Percentiles rank a stretch among this genome's conserved stretches.
These are phyloP conservation scores for Mirounga angustirostris DNA, from an alignment of 2,113 vertebrate species.

Conservation along the genomic window DNA sequence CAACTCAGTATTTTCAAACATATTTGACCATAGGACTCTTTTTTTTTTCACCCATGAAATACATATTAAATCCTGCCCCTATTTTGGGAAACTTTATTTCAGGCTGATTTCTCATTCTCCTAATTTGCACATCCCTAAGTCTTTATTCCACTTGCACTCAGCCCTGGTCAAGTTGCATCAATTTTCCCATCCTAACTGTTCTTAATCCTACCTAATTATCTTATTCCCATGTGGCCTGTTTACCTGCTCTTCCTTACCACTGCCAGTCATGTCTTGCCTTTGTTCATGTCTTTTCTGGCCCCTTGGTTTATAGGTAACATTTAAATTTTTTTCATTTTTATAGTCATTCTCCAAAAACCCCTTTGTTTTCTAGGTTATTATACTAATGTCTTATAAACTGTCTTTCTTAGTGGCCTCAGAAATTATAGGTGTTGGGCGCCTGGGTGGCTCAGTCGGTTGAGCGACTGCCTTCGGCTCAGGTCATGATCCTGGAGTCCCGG, in stretches of 20 bases:
- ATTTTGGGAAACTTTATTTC: not conserved
- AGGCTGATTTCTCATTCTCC: not conserved
- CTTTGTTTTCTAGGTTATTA: slow-evolving; percentile 25
- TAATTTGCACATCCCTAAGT: not conserved
- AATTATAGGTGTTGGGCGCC: not conserved
- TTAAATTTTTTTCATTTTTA: not conserved
- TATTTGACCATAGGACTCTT: not conserved
- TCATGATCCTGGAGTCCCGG: too few relatives aligned
- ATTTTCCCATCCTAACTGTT: not conserved
- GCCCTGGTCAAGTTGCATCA: not conserved
- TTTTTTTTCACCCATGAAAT: not conserved
- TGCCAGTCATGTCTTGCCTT: not conserved
- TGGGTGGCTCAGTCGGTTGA: too few relatives aligned
- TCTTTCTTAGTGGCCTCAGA: not conserved
- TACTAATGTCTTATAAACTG: not conserved
- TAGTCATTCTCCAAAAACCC: not conserved
- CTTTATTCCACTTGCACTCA: not conserved
- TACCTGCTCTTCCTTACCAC: not conserved
- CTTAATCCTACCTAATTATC: not conserved
- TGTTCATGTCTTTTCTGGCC: not conserved
- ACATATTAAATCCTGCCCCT: not conserved
- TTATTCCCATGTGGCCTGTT: not conserved
- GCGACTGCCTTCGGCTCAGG: too few relatives aligned
- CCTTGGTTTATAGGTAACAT: slow-evolving; percentile 1
- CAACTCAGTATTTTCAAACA: slow-evolving; percentile 4